Base-by-base conservation (phyloP, 2,888 invertebrate species). In the Onchidella celtica region DNA sequence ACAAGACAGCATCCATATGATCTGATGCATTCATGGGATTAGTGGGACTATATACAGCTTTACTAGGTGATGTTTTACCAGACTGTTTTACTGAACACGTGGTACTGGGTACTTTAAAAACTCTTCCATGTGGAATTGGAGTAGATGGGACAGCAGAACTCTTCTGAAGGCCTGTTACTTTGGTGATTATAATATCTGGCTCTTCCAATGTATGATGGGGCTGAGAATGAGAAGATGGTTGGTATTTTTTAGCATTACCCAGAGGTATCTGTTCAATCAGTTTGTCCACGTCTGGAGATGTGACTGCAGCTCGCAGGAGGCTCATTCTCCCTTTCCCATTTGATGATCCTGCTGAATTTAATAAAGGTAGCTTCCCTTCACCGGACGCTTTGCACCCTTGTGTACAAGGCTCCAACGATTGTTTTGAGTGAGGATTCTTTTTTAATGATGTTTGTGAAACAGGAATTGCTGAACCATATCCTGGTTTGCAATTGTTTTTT, bases 191-290 rank as follows among this genome's bases (percentile, higher is more conserved):
- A 40, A 79, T 63, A 34, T 79, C 78, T 59, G 38, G 61, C 0
- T 79, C 78, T 14, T 29, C 29, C 21, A 17, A 34, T n/a, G n/a
- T n/a, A n/a, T n/a, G n/a, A n/a, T n/a, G n/a, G 17, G 47, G 47
- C 27, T 70, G 55, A 6, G 11, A 24, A 0, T 21, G 66, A 21
- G 40, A 36, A 29, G 40, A 11, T 17, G n/a, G 66, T 3, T 36
- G 24, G n/a, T 55, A 36, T 17, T 59, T 69, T n/a, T 34, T 70
- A 21, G 57, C 14, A 29, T 79, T 70, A 24, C 68, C 34, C 1
- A 80, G 47, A 34, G 80, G 80, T 38, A 80, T 74, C 59, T 80
- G 66, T 36, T 74, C 74, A 74, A 80, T 80, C 2, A 80, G 74
- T 59, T 80, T 80, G 32, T 80, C 80, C 32, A 80, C 74, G 59